A percentile compares a stretch with the other conserved stretches of the same genome.
Conservation (phyloP, 2,888 invertebrate genomes). For the Aelia acuminata region DNA sequence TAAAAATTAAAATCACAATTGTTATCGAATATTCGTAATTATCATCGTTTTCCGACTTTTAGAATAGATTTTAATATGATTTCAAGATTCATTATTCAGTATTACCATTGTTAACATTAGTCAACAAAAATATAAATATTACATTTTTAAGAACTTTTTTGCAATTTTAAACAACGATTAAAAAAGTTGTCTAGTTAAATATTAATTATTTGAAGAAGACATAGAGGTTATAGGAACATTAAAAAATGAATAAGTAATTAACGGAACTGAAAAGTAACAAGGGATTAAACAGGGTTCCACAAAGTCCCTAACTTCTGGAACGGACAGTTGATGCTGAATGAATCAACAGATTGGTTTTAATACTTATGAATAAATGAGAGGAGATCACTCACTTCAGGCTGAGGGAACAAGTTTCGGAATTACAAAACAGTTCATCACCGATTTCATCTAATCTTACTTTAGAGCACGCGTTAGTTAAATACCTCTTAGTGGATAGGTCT, state of each 20-base stretch:
- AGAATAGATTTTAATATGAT: too few relatives aligned
- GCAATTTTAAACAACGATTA: too few relatives aligned
- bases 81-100: too few relatives aligned
- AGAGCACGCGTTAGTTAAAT: not conserved
- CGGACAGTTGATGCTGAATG: constrained; percentile 17
- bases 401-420: not conserved
- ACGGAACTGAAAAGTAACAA: not conserved
- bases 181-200: not conserved
- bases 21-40: too few relatives aligned
- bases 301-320: not conserved
- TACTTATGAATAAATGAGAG: not conserved
- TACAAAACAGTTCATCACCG: constrained; percentile 1
- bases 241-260: not conserved
- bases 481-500: not conserved
- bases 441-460: not conserved
- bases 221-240: not conserved
- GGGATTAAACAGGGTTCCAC: not conserved
- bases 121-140: too few relatives aligned
- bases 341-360: constrained; percentile 9
- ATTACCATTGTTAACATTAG: too few relatives aligned
- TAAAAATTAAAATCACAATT: too few relatives aligned
- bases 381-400: not conserved
- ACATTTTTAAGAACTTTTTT: too few relatives aligned
- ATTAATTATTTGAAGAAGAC: not conserved
- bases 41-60: too few relatives aligned